These are phyloP conservation scores for Laupala kohalensis DNA, from an alignment of 1,140 invertebrate species.

Conservation along the genomic window DNA sequence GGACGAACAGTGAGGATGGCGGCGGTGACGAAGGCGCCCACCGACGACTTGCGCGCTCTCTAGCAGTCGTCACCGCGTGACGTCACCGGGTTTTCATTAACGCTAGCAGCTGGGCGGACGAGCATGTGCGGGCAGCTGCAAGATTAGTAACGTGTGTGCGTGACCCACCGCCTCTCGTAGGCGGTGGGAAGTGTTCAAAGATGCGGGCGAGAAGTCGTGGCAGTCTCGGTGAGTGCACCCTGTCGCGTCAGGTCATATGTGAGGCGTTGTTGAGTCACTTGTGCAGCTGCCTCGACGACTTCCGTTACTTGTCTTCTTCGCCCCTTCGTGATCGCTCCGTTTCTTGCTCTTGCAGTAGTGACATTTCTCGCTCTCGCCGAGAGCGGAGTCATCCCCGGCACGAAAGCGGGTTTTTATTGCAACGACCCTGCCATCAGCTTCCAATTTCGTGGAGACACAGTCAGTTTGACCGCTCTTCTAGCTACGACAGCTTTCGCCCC, in stretches of 20 bases:
- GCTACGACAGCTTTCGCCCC: conserved; percentile 19
- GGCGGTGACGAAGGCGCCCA: too few species aligned
- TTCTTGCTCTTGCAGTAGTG: conserved; percentile 4
- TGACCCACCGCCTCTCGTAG: too few species aligned
- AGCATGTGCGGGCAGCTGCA: not conserved
- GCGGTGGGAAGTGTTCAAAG: not conserved
- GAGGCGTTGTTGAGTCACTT: too few species aligned
- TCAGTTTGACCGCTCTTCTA: conserved; percentile 24
- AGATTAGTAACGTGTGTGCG: too few species aligned
- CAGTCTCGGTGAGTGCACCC: not conserved
- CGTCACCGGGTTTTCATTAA: not conserved
- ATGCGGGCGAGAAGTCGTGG: not conserved
- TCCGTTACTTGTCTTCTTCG: not conserved
- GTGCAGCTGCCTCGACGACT: not conserved
- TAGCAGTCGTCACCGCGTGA: not conserved
- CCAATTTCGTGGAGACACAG: conserved; percentile 44
- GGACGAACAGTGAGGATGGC: too few species aligned
- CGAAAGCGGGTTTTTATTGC: conserved; percentile 39
- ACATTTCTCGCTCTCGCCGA: not conserved
- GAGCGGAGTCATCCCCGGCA: conserved; percentile 3
- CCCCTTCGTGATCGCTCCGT: not conserved
- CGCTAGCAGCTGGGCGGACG: not conserved
- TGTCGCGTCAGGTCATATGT: too few species aligned
- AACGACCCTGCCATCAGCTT: conserved; percentile 45
- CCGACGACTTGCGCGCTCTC: not conserved